Conservation (phyloP, 2,113 vertebrate species). For the Hemichromis elongatus region DNA sequence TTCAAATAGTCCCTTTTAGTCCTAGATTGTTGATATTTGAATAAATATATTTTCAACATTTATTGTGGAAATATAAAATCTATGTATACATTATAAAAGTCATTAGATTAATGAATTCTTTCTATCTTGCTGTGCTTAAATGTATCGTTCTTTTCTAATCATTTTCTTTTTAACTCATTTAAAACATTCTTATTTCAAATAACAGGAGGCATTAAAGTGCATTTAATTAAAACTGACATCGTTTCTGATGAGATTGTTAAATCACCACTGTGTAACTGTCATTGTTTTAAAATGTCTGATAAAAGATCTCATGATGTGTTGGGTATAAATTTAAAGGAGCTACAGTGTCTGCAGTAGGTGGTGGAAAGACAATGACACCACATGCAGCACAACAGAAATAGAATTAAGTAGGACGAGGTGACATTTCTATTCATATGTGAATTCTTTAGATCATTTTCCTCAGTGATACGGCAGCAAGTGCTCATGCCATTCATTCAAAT, state of each 20-base stretch:
- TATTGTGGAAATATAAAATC: not conserved
- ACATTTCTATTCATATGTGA: conserved; percentile 26
- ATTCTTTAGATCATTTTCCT: conserved; percentile 8
- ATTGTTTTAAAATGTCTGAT: not conserved
- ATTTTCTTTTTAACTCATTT: not conserved
- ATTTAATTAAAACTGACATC: not conserved
- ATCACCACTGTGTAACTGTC: not conserved
- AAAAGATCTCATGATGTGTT: not conserved
- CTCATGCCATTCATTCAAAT: conserved; percentile 20
- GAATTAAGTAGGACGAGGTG: conserved; percentile 13
- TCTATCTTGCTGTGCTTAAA: not conserved
- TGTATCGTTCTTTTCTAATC: not conserved
- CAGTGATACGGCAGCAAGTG: not conserved
- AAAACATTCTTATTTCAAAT: not conserved
- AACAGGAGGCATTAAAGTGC: not conserved
- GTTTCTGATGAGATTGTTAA: not conserved
- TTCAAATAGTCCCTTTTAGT: not conserved
- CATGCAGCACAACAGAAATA: conserved; percentile 2
- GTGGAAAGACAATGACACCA: not conserved
- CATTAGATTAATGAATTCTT: not conserved
- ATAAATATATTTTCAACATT: not conserved
- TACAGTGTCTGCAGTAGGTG: not conserved
- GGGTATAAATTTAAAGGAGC: not conserved
- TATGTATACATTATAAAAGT: not conserved
- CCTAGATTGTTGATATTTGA: not conserved